Evolutionary conservation across 2,113 vertebrate species (phyloP).

Genomic region (Clarias macrocephalus): DNA sequence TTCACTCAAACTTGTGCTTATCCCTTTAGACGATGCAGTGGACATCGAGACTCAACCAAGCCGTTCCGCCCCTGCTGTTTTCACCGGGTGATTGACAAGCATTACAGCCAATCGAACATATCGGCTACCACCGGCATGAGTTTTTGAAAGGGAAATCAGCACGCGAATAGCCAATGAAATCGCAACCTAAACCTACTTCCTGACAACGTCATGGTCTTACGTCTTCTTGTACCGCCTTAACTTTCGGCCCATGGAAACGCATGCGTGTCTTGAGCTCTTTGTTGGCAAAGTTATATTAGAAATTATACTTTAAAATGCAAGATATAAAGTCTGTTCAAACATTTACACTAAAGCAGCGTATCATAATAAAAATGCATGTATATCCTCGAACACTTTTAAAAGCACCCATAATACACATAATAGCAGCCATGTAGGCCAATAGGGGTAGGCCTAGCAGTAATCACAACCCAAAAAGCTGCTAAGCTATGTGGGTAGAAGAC

Average conservation of each 20-base stretch:
- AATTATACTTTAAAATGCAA: neutral
- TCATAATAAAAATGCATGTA: neutral
- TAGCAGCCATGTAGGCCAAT: neutral
- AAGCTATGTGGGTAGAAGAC: neutral
- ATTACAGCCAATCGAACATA: slow-evolving; percentile 58
- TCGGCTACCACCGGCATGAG: slow-evolving; percentile 34
- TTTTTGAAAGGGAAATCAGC: slow-evolving; percentile 10
- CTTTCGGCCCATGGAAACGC: slow-evolving; percentile 28
- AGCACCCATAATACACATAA: neutral
- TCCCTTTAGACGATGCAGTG: slow-evolving; percentile 49
- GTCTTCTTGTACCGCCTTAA: slow-evolving; percentile 25
- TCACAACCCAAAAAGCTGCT: slow-evolving; percentile 22
- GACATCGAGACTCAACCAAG: slow-evolving; percentile 51
- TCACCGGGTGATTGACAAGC: slow-evolving; percentile 37
- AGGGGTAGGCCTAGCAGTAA: slow-evolving; percentile 5
- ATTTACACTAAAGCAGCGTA: neutral
- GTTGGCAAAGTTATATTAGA: slow-evolving; percentile 4
- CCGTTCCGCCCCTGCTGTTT: slow-evolving; percentile 66
- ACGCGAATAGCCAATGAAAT: slow-evolving; percentile 41
- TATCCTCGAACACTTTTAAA: neutral
- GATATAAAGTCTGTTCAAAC: neutral
- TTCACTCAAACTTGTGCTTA: slow-evolving; percentile 28
- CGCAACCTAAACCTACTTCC: slow-evolving; percentile 30
- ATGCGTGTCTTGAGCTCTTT: slow-evolving; percentile 27
- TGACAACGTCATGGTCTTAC: slow-evolving; percentile 1